phyloP scores from a whole-genome alignment of 2,888 invertebrate species.

The Caenorhabditis wallacei region DNA sequence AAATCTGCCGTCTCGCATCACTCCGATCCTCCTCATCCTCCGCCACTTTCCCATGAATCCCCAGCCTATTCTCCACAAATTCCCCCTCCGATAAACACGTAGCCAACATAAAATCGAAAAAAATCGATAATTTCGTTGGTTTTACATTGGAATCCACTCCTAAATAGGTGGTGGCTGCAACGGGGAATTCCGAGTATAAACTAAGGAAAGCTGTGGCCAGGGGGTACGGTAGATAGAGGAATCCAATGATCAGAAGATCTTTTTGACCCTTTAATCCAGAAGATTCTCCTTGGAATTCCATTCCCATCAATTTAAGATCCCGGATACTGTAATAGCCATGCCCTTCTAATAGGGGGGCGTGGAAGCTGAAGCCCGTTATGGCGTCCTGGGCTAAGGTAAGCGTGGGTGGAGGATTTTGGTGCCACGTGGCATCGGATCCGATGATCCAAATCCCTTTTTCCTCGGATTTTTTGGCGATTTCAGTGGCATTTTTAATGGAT shows the following conservation, averaged over 20 bases:
- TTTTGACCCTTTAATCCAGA: neutral
- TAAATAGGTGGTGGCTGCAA: slow-evolving; percentile 85
- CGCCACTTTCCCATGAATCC: slow-evolving; percentile 72
- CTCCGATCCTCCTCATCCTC: slow-evolving; percentile 34
- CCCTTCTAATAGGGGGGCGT: neutral
- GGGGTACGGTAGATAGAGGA: slow-evolving; percentile 85
- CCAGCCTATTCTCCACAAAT: slow-evolving; percentile 83
- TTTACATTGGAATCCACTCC: slow-evolving; percentile 85
- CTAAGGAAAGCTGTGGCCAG: slow-evolving; percentile 84
- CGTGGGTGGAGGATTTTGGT: neutral
- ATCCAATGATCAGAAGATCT: slow-evolving; percentile 52
- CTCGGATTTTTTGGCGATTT: slow-evolving; percentile 1
- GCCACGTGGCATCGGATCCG: slow-evolving; percentile 37
- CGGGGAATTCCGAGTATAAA: slow-evolving; percentile 84
- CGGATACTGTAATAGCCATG: too few species aligned
- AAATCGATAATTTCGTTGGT: slow-evolving; percentile 84
- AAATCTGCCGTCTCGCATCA: slow-evolving; percentile 58
- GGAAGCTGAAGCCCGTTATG: slow-evolving; percentile 40
- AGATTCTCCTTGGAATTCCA: slow-evolving; percentile 34
- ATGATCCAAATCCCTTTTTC: slow-evolving; percentile 66
- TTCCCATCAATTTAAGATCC: too few species aligned
- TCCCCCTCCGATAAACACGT: slow-evolving; percentile 83
- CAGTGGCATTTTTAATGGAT: slow-evolving; percentile 41
- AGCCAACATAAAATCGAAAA: slow-evolving; percentile 85
- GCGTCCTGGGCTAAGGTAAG: slow-evolving; percentile 4